A percentile compares a stretch with the other conserved stretches of the same genome.
Conservation (phyloP, 2,888 invertebrate species). For the Trachelus iudaicus region DNA sequence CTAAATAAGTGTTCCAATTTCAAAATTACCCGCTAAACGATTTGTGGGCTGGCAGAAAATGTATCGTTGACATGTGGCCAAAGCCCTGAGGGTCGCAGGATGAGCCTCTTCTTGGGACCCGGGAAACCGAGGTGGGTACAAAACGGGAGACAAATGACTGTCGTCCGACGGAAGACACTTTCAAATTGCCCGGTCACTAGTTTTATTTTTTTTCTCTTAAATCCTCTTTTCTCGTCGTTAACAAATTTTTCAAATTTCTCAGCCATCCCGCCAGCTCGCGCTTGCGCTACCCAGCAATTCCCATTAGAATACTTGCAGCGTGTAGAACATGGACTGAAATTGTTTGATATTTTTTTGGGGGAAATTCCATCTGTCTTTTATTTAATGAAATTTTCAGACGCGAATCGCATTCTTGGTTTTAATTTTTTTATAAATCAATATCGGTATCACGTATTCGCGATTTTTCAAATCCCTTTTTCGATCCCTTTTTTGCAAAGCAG, state of each 20-base stretch:
- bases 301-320: not conserved
- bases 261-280: not conserved
- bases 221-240: not conserved
- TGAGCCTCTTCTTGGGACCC: slow-evolving; percentile 26
- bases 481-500: not conserved
- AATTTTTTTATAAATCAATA: no score
- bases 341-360: not conserved
- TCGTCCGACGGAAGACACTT: slow-evolving; percentile 48
- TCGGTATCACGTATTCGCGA: not conserved
- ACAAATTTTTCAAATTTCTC: slow-evolving; percentile 1
- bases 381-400: not conserved
- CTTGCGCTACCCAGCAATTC: not conserved
- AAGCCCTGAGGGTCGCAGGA: slow-evolving; percentile 27
- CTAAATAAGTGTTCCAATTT: slow-evolving; percentile 66
- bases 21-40: slow-evolving; percentile 64
- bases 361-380: not conserved
- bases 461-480: no score
- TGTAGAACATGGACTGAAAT: not conserved
- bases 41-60: slow-evolving; percentile 63
- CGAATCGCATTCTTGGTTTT: no score
- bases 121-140: slow-evolving; percentile 25
- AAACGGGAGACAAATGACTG: slow-evolving; percentile 60
- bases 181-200: not conserved
- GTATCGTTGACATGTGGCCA: slow-evolving; percentile 63
- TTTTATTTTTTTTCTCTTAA: not conserved